Evolutionary conservation across 2,797 vertebrate genomes (phyloP).

Genomic region (Xenopus petersii): DNA sequence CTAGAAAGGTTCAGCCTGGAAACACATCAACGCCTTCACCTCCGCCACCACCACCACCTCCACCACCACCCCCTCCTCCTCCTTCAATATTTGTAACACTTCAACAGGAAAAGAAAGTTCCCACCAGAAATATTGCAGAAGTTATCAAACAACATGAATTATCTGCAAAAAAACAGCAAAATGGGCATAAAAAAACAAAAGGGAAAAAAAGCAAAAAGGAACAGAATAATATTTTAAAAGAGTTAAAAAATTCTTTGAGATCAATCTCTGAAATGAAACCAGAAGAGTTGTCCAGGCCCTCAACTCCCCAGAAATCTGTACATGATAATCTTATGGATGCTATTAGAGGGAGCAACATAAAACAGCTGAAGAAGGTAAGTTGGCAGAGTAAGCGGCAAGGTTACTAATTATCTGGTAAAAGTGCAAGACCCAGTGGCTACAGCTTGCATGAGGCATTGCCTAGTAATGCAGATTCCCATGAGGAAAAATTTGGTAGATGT

Average conservation of each 20-base stretch:
- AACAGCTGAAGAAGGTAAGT: constrained; percentile 72
- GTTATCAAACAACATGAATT: constrained; percentile 88
- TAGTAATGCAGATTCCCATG: too few relatives aligned
- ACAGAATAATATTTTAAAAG: constrained; percentile 80
- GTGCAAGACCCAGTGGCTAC: too few relatives aligned
- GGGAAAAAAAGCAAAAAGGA: constrained; percentile 71
- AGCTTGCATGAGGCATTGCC: too few relatives aligned
- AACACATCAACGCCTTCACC: constrained; percentile 54
- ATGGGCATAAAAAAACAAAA: constrained; percentile 75
- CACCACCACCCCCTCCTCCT: constrained; percentile 54
- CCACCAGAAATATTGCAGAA: constrained; percentile 89
- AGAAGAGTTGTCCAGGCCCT: constrained; percentile 80
- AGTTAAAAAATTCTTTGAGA: constrained; percentile 87
- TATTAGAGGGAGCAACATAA: constrained; percentile 80
- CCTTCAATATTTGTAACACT: constrained; percentile 64
- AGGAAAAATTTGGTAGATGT: too few relatives aligned
- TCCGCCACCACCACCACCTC: constrained; percentile 65
- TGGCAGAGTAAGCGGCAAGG: not conserved
- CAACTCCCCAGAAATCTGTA: constrained; percentile 84
- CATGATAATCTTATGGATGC: constrained; percentile 93
- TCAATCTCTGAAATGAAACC: constrained; percentile 77
- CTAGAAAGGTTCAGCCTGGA: constrained; percentile 62
- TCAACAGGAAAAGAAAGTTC: constrained; percentile 70
- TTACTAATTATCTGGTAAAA: too few relatives aligned
- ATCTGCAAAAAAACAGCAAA: constrained; percentile 65